Evolutionary conservation across 2,888 invertebrate genomes (phyloP).

Genomic region (Criorhina ranunculi): DNA sequence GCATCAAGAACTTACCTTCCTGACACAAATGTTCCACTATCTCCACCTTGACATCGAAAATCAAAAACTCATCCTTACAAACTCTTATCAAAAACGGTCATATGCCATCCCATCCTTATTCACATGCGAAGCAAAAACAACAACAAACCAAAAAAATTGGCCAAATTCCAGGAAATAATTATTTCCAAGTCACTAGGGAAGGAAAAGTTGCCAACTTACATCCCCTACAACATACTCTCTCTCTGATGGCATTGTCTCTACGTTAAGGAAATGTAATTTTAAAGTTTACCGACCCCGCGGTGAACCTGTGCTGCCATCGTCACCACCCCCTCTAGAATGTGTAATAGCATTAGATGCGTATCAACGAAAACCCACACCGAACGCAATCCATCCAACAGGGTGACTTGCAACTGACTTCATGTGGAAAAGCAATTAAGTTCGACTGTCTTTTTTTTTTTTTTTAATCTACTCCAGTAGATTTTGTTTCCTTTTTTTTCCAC

Average conservation of each 20-base stretch:
- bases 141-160: slow-evolving; percentile 12
- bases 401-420: slow-evolving; percentile 86
- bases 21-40: too few species aligned
- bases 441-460: slow-evolving; percentile 71
- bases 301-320: slow-evolving; percentile 40
- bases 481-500: slow-evolving; percentile 22
- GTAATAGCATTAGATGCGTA: slow-evolving; percentile 74
- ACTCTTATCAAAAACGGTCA: background rate
- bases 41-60: too few species aligned
- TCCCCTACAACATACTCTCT: background rate
- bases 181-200: slow-evolving; percentile 33
- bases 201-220: slow-evolving; percentile 3
- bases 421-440: slow-evolving; percentile 81
- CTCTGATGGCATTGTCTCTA: slow-evolving; percentile 22
- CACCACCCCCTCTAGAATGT: slow-evolving; percentile 20
- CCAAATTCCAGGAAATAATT: slow-evolving; percentile 41
- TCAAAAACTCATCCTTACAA: background rate
- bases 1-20: too few species aligned
- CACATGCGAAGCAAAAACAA: background rate
- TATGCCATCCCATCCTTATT: background rate
- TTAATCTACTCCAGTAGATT: slow-evolving; percentile 68
- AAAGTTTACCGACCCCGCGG: slow-evolving; percentile 68
- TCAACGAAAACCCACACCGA: slow-evolving; percentile 66
- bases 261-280: slow-evolving; percentile 62
- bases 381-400: slow-evolving; percentile 60